These are phyloP conservation scores for Agriopis aurantiaria DNA, from an alignment of 2,888 invertebrate genomes.

Conservation along the genomic window DNA sequence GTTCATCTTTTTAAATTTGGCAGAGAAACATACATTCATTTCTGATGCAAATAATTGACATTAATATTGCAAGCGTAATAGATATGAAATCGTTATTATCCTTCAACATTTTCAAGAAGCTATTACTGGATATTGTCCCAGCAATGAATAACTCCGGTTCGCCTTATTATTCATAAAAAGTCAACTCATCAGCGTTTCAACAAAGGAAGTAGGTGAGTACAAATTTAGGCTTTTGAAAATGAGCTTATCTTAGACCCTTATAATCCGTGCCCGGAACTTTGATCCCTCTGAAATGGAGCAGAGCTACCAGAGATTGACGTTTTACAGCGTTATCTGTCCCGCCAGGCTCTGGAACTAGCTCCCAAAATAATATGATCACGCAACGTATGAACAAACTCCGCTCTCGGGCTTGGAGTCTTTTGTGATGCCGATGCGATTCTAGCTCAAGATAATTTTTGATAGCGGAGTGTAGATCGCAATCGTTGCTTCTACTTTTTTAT, in stretches of 20 bases:
- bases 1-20: too few species aligned
- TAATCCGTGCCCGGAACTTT: conserved; percentile 83
- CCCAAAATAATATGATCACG: conserved; percentile 47
- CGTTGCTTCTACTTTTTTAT: not conserved
- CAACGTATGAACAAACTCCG: conserved; percentile 55
- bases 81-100: not conserved
- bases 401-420: conserved; percentile 16
- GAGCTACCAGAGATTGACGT: conserved; percentile 80
- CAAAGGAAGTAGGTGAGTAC: conserved; percentile 72
- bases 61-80: not conserved
- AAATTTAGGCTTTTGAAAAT: conserved; percentile 80
- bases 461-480: not conserved
- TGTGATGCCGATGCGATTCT: conserved; percentile 15
- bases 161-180: conserved; percentile 51
- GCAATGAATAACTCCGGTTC: conserved; percentile 41
- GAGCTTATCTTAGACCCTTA: conserved; percentile 84
- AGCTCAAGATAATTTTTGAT: not conserved
- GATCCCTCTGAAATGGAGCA: conserved; percentile 79
- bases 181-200: conserved; percentile 62
- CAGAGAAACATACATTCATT: too few species aligned
- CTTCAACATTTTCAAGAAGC: not conserved
- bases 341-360: conserved; percentile 73
- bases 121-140: conserved; percentile 3
- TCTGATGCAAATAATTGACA: not conserved
- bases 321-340: conserved; percentile 78